A percentile compares a stretch with the other conserved stretches of the same genome.
Conservation (phyloP, 2,888 invertebrate genomes). For the Fragum sueziense region DNA sequence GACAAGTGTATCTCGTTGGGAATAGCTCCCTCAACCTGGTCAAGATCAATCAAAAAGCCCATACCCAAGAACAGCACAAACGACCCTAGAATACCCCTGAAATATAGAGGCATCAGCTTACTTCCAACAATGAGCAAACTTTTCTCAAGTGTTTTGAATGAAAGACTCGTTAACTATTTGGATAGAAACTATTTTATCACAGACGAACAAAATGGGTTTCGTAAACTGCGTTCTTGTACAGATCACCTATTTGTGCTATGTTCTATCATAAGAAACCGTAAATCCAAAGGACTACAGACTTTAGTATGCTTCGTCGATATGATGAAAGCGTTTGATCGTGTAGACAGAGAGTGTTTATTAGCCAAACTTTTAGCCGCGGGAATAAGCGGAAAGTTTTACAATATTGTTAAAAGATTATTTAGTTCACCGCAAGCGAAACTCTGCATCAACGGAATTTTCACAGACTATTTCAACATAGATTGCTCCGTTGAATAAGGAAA, state of each 20-base stretch:
- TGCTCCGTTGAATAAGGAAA: constrained; percentile 3
- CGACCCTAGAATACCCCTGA: background rate
- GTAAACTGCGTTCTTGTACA: background rate
- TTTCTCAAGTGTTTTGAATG: constrained; percentile 6
- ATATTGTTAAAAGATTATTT: background rate
- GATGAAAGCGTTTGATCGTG: constrained; percentile 1
- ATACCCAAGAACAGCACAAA: background rate
- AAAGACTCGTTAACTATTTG: background rate
- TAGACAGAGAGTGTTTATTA: constrained; percentile 4
- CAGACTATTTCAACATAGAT: background rate
- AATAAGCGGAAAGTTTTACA: constrained; percentile 4
- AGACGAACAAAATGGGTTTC: too few relatives aligned
- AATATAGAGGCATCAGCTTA: background rate
- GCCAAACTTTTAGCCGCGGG: background rate
- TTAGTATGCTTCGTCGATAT: background rate
- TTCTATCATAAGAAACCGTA: background rate
- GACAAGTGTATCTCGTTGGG: too few relatives aligned
- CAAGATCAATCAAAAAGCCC: too few relatives aligned
- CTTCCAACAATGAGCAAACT: background rate
- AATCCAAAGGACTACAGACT: background rate
- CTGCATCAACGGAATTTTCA: background rate
- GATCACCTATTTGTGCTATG: background rate
- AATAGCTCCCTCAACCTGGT: too few relatives aligned
- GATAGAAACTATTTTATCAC: background rate
- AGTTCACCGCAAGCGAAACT: background rate